A percentile compares a stretch with the other conserved stretches of the same genome.
Evolutionary conservation across 2,888 invertebrate species (phyloP).

Genomic region (Cantharis rufa): DNA sequence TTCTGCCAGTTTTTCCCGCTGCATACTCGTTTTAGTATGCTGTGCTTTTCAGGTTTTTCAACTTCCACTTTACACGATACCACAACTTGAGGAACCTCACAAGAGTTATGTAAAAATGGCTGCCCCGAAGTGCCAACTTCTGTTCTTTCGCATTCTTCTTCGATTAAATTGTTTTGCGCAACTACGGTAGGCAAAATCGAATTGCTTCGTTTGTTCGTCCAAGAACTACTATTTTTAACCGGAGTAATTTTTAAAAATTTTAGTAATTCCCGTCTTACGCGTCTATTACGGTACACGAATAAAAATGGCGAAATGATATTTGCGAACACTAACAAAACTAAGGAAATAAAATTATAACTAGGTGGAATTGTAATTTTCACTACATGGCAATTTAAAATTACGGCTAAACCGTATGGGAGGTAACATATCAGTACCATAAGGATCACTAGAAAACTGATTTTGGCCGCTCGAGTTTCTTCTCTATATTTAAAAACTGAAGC

Average conservation of each 20-base stretch:
- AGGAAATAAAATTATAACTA: constrained; percentile 58
- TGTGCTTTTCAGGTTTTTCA: constrained; percentile 45
- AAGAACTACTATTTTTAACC: constrained; percentile 38
- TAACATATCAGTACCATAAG: constrained; percentile 66
- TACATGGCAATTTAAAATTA: constrained; percentile 47
- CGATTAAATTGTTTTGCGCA: constrained; percentile 8
- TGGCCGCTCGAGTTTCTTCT: constrained; percentile 87
- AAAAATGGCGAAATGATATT: constrained; percentile 73
- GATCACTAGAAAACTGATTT: constrained; percentile 80
- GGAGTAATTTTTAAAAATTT: constrained; percentile 57
- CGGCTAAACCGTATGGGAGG: constrained; percentile 54
- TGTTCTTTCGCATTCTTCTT: constrained; percentile 13
- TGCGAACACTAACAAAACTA: constrained; percentile 65
- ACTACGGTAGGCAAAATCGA: not conserved
- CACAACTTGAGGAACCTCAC: constrained; percentile 46
- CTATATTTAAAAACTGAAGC: constrained; percentile 82
- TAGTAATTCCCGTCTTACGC: constrained; percentile 64
- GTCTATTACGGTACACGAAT: constrained; percentile 75
- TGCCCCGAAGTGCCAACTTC: constrained; percentile 20
- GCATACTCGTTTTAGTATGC: constrained; percentile 52
- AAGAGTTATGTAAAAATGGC: constrained; percentile 32
- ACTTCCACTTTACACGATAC: constrained; percentile 45
- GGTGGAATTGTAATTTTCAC: constrained; percentile 49
- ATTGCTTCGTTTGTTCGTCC: constrained; percentile 5
- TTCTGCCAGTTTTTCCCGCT: constrained; percentile 47